Evolutionary conservation across 2,888 invertebrate genomes (phyloP), one percentile per base, ranked within the genome.

Genomic region (Erebia ligea): DNA sequence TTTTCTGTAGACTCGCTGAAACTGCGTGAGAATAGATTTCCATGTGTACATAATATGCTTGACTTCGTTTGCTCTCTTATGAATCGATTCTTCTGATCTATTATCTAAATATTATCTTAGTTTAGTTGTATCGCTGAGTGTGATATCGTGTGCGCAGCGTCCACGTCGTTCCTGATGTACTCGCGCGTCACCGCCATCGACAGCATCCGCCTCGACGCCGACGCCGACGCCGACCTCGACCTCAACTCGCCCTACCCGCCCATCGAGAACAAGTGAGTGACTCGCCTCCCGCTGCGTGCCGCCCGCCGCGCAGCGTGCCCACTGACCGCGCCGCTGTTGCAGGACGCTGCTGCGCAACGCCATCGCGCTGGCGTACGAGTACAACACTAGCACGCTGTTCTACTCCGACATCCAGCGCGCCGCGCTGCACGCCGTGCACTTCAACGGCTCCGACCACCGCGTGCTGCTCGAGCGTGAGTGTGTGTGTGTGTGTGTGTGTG

Each of bases 321-420:
- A 11, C 45, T 45, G 45, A 45, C 45, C 11, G 34, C 11, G 11
- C 45, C 45, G 45, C 45, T 45, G 45, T 45, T 45, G 9, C 81
- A 93, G 95, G 73, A 95, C 96, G 6, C 89, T 95, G 80, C 96
- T 98, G 95, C 94, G 97, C 70, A 98, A 98, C 90, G 97, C 97
- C 10, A 98, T 98, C 80, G 98, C 97, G 25, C 93, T 98, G 67
- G 95, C 97, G 1, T 97, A 96, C 87, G 97, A 97, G 90, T 97
- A 96, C 87, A 88, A 91, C 71, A 90, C 91, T 48, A 94, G 95
- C 77, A 91, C 95, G 65, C 91, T 98, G 64, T 98, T 97, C 92
- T 98, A 97, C 91, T 98, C 98, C 0, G 98, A 98, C 88, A 97
- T 98, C 74, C 97, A 98, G 85, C 94, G 96, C 81, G 97, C 97